Evolutionary conservation across 37 sponge, comb jelly and placozoan species (phyloP).

Genomic region (Agelas oroides): DNA sequence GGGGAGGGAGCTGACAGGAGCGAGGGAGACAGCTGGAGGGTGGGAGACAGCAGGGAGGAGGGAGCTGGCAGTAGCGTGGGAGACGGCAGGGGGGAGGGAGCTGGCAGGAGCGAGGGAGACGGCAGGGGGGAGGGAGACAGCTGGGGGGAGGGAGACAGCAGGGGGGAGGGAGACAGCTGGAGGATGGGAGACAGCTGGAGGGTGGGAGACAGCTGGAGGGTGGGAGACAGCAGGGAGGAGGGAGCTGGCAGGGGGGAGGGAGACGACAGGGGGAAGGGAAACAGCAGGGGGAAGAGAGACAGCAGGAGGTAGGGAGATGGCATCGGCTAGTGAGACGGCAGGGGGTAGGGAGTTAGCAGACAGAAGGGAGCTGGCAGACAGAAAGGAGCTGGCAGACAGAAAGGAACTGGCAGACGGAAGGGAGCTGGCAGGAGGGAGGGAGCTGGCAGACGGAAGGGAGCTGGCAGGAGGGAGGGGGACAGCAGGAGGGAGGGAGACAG

Average conservation of each 20-base stretch:
- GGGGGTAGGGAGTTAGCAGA: background rate
- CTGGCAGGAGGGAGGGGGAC: constrained; percentile 1
- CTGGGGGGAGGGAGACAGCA: constrained; percentile 9
- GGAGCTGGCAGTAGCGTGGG: background rate
- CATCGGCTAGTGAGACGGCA: background rate
- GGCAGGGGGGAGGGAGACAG: constrained; percentile 8
- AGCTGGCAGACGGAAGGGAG: background rate
- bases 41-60: background rate
- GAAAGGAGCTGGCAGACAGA: background rate
- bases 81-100: background rate
- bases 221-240: background rate
- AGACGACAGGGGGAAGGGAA: background rate
- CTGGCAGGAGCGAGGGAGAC: background rate
- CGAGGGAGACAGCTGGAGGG: background rate
- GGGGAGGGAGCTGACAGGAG: background rate
- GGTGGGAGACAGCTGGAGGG: background rate
- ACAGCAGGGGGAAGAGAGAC: background rate
- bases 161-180: background rate
- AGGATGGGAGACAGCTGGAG: background rate
- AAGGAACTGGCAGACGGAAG: background rate
- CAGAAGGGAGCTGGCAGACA: background rate
- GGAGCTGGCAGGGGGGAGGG: background rate
- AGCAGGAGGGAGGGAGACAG: background rate
- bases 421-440: background rate
- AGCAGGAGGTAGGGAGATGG: background rate